Evolutionary conservation across 2,888 invertebrate species (phyloP).

Genomic region (Aricia artaxerxes): DNA sequence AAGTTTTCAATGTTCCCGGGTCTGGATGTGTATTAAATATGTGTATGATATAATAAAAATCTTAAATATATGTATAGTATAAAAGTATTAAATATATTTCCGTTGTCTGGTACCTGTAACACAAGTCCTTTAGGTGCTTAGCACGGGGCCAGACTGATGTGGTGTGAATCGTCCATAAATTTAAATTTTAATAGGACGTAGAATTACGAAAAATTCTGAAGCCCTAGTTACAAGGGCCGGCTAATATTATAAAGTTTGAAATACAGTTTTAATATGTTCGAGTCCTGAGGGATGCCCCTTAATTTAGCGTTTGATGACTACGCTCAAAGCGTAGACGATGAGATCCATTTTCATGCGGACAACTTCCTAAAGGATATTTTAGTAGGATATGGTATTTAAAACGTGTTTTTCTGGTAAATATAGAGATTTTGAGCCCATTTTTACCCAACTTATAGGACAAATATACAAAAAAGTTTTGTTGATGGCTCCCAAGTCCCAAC

Average conservation of each 20-base stretch:
- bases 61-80: too few relatives aligned
- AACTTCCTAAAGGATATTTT: not conserved
- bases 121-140: too few relatives aligned
- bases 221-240: not conserved
- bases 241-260: slow-evolving; percentile 1
- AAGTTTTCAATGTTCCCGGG: too few relatives aligned
- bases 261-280: slow-evolving; percentile 16
- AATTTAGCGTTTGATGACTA: slow-evolving; percentile 13
- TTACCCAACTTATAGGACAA: too few relatives aligned
- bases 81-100: too few relatives aligned
- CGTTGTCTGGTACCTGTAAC: too few relatives aligned
- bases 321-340: slow-evolving; percentile 3
- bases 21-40: too few relatives aligned
- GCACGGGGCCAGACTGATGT: too few relatives aligned
- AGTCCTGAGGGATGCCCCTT: not conserved
- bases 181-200: not conserved
- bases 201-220: not conserved
- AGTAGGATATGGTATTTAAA: not conserved
- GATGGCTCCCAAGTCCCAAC: too few relatives aligned
- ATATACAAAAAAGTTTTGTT: not conserved
- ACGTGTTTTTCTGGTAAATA: too few relatives aligned
- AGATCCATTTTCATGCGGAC: not conserved
- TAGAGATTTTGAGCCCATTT: too few relatives aligned
- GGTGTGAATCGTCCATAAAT: not conserved
- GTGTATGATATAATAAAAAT: too few relatives aligned